Percentiles rank a stretch among this genome's conserved stretches.
Evolutionary conservation across 2,888 invertebrate genomes (phyloP).

Genomic region (Xestia c-nigrum): DNA sequence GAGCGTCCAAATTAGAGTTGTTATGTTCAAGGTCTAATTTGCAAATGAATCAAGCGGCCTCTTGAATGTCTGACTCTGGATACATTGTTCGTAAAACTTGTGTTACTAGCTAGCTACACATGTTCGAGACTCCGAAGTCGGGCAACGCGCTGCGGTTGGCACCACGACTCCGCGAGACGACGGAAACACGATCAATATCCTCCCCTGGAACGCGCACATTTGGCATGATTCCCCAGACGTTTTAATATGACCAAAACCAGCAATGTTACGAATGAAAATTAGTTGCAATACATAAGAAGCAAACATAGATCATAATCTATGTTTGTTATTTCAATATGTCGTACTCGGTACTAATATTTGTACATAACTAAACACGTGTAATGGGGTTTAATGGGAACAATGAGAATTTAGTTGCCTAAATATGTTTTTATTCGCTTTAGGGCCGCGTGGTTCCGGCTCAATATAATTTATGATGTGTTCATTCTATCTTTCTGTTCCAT

Average conservation of each 20-base stretch:
- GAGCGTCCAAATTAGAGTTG: slow-evolving; percentile 45
- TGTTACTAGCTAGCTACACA: slow-evolving; percentile 15
- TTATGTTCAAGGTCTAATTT: slow-evolving; percentile 59
- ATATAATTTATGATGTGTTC: slow-evolving; percentile 56
- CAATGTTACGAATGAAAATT: slow-evolving; percentile 26
- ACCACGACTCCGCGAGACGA: slow-evolving; percentile 11
- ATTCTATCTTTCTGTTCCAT: slow-evolving; percentile 52
- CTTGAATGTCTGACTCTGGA: slow-evolving; percentile 6
- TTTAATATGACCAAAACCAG: slow-evolving; percentile 37
- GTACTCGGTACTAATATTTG: slow-evolving; percentile 49
- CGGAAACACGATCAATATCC: slow-evolving; percentile 49
- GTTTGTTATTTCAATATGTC: slow-evolving; percentile 51
- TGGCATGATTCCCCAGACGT: slow-evolving; percentile 51
- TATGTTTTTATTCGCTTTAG: slow-evolving; percentile 12
- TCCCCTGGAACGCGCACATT: slow-evolving; percentile 43
- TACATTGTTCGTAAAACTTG: slow-evolving; percentile 29
- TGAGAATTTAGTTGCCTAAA: slow-evolving; percentile 29
- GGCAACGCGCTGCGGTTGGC: slow-evolving; percentile 18
- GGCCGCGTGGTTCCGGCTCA: slow-evolving; percentile 5
- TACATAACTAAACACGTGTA: slow-evolving; percentile 36
- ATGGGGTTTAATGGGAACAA: slow-evolving; percentile 42
- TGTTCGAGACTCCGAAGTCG: slow-evolving; percentile 1
- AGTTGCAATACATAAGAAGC: slow-evolving; percentile 16
- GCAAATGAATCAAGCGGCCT: slow-evolving; percentile 49
- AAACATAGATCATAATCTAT: slow-evolving; percentile 17